Base-by-base conservation (phyloP, 1,140 invertebrate genomes). In the Drosophila pseudoobscura region DNA sequence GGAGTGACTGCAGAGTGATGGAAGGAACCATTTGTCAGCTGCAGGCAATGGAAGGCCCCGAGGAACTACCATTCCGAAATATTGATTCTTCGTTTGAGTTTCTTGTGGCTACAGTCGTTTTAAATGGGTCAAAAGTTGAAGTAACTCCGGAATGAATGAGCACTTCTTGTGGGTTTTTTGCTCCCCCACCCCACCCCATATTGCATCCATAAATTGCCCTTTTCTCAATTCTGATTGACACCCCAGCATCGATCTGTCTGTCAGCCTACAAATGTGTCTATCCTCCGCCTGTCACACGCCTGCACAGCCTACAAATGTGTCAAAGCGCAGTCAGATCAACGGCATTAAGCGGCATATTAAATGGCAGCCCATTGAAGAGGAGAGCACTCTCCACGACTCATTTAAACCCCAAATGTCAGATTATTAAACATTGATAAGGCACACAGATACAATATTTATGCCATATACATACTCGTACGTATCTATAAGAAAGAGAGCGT, bases 391-490 rank as follows among this genome's bases (percentile, higher is more conserved):
- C 31, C 35, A 57, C 59, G 56, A 66, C 69, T 78, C 78, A 85
- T 80, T 85, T 85, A 80, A 82, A 85, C 82, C 78, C 78, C 62
- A 87, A 88, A 88, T 76, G 83, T 87, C 83, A 87, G 83, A 87
- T 87, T 88, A 88, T 88, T 83, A 57, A 78, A 79, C 46, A 68
- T 61, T 82, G 83, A 87, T 87, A 87, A 87, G 80, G 41, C 63
- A 20, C 46, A 5, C 39, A 46, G 39, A 45, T 51, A 29, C 6
- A 9, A 59, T 26, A 41, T 62, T 2, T 31, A 31, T 31, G 29
- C 24, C 4, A 26, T 31, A 8, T 31, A 2, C 1, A 17, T 15
- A 15, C 15, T 15, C 15, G 26, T 29, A 6, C 7, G 8, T 47
- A 11, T 13, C 35, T 39, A 39, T 13, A 39, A 39, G 35, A 39